phyloP scores from a whole-genome alignment of 2,113 vertebrate species.

The zebrafish (Danio rerio) region DNA sequence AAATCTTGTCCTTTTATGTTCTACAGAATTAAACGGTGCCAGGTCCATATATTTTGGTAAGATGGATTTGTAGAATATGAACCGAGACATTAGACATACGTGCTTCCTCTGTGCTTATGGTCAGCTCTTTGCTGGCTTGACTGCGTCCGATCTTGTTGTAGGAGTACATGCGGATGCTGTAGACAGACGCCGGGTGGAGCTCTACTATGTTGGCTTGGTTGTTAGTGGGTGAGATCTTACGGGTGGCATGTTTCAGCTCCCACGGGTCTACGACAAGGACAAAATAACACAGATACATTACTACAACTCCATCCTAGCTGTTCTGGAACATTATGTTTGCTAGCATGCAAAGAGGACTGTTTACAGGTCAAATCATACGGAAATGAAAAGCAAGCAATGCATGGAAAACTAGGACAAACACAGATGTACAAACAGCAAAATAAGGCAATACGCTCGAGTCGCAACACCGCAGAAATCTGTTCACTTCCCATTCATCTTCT shows the following conservation, averaged over 20 bases:
- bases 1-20: too few species aligned
- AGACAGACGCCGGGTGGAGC: slow-evolving; percentile 92
- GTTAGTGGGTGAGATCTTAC: slow-evolving; percentile 97
- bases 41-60: not conserved
- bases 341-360: slow-evolving; percentile 2
- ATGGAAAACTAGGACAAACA: not conserved
- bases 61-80: too few species aligned
- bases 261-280: slow-evolving; percentile 80
- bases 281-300: not conserved
- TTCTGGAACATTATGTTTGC: slow-evolving; percentile 8
- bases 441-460: not conserved
- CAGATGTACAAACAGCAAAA: slow-evolving; percentile 20
- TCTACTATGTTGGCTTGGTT: slow-evolving; percentile 98
- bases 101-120: slow-evolving; percentile 95
- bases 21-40: too few species aligned
- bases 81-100: slow-evolving; percentile 74
- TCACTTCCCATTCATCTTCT: slow-evolving; percentile 8
- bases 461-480: not conserved
- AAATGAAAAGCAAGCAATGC: not conserved
- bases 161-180: slow-evolving; percentile 98
- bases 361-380: not conserved
- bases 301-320: not conserved
- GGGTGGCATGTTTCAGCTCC: slow-evolving; percentile 95
- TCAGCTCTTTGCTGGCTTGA: slow-evolving; percentile 96
- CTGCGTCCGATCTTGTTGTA: slow-evolving; percentile 97